These are phyloP conservation scores for Mya arenaria DNA, from an alignment of 1,140 invertebrate genomes.

Conservation along the genomic window DNA sequence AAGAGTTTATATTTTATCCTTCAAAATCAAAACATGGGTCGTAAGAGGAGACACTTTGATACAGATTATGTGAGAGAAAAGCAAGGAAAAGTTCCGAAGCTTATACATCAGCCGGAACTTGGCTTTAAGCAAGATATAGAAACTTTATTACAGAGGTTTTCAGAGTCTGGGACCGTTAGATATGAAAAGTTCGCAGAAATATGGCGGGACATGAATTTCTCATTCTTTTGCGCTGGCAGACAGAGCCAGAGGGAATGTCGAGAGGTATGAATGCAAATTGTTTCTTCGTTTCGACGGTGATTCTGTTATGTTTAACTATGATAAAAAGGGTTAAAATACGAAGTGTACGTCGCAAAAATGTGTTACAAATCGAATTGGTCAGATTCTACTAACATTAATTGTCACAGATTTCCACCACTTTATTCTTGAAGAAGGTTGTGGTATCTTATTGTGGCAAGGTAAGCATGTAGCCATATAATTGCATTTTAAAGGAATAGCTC, in stretches of 20 bases:
- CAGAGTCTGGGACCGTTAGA: conserved; percentile 83
- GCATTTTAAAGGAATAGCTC: conserved; percentile 22
- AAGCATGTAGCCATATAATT: conserved; percentile 35
- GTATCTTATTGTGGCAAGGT: conserved; percentile 16
- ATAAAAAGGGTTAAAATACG: neutral
- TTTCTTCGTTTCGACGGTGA: neutral
- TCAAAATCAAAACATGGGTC: no score
- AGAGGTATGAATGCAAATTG: conserved; percentile 56
- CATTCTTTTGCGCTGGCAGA: conserved; percentile 64
- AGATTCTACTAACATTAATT: conserved; percentile 18
- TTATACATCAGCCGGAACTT: conserved; percentile 59
- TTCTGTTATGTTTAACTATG: neutral
- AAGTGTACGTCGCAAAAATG: neutral
- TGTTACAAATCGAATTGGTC: neutral
- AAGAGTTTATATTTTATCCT: no score
- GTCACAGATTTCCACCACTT: conserved; percentile 14
- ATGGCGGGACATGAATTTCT: conserved; percentile 69
- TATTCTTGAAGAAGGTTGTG: conserved; percentile 20
- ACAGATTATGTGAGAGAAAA: no score
- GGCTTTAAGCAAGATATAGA: conserved; percentile 69
- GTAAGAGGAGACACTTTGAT: no score
- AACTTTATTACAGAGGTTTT: conserved; percentile 82
- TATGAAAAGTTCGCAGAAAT: conserved; percentile 71
- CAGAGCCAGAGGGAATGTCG: conserved; percentile 65
- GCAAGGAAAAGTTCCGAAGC: conserved; percentile 6